Evolutionary conservation across 2,888 invertebrate species (phyloP).

Genomic region (Cheilosia grossa): DNA sequence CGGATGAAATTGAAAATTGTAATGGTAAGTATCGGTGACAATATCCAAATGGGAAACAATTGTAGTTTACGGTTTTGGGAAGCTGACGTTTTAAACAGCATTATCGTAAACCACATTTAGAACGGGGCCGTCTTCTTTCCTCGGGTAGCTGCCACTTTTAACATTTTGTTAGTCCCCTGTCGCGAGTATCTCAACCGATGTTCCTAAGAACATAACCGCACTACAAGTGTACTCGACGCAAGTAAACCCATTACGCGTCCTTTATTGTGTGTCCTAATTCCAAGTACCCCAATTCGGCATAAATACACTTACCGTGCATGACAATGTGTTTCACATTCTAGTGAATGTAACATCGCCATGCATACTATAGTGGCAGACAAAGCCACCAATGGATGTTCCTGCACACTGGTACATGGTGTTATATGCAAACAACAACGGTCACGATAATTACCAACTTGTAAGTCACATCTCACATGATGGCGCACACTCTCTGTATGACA

Average conservation of each 20-base stretch:
- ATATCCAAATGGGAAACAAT: no score
- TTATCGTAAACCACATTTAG: no score
- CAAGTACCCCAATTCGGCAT: slow-evolving; percentile 4
- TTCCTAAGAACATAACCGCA: not conserved
- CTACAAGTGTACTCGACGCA: not conserved
- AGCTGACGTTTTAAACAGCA: no score
- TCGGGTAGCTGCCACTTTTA: no score
- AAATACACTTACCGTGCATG: not conserved
- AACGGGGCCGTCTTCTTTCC: no score
- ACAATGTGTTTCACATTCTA: slow-evolving; percentile 3
- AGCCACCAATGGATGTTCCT: slow-evolving; percentile 32
- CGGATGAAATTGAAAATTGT: no score
- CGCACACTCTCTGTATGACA: slow-evolving; percentile 31
- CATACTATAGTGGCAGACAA: not conserved
- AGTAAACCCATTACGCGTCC: not conserved
- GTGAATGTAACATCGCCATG: not conserved
- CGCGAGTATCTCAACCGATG: no score
- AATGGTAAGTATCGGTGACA: no score
- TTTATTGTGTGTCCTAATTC: not conserved
- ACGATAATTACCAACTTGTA: slow-evolving; percentile 50
- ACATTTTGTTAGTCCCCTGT: no score
- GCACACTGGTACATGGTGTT: not conserved
- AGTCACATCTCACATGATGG: slow-evolving; percentile 46
- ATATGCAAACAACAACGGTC: slow-evolving; percentile 39
- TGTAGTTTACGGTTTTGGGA: no score